A percentile compares a stretch with the other conserved stretches of the same genome.
These are phyloP conservation scores for Melanotaenia trifasciata DNA, from an alignment of 2,797 vertebrate genomes.

Conservation along the genomic window DNA sequence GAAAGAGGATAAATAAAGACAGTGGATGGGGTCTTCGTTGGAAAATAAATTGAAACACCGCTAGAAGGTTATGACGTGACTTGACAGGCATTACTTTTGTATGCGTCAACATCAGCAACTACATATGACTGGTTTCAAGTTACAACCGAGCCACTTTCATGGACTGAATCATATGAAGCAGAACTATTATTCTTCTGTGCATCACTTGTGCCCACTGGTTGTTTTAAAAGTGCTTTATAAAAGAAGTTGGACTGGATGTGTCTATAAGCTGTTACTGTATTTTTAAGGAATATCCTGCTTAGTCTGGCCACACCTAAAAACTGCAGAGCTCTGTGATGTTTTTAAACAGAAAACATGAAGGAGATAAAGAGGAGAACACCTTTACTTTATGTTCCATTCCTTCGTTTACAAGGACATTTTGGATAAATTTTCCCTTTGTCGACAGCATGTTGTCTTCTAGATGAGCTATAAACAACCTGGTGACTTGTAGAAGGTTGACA, in stretches of 20 bases:
- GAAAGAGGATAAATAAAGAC: background rate
- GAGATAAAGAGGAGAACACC: background rate
- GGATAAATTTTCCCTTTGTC: background rate
- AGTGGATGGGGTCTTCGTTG: background rate
- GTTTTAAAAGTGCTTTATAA: no score
- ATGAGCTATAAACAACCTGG: conserved; percentile 5
- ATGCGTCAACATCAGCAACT: background rate
- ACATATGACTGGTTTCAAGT: no score
- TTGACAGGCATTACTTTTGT: background rate
- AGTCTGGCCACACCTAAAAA: background rate
- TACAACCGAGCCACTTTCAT: no score
- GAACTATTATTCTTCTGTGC: no score
- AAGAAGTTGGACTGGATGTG: no score
- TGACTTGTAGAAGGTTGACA: conserved; percentile 9
- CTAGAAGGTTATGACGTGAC: background rate
- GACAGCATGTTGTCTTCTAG: background rate
- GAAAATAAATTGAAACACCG: background rate
- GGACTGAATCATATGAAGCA: no score
- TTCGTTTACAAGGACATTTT: background rate
- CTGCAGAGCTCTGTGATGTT: background rate
- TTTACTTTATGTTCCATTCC: background rate
- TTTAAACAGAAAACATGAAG: conserved; percentile 1
- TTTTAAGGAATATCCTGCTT: background rate
- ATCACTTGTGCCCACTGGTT: no score
- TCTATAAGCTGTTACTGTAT: background rate